A percentile compares a stretch with the other conserved stretches of the same genome.
phyloP scores from a whole-genome alignment of 1,140 invertebrate species.

The Oncopodura yosiiana region DNA sequence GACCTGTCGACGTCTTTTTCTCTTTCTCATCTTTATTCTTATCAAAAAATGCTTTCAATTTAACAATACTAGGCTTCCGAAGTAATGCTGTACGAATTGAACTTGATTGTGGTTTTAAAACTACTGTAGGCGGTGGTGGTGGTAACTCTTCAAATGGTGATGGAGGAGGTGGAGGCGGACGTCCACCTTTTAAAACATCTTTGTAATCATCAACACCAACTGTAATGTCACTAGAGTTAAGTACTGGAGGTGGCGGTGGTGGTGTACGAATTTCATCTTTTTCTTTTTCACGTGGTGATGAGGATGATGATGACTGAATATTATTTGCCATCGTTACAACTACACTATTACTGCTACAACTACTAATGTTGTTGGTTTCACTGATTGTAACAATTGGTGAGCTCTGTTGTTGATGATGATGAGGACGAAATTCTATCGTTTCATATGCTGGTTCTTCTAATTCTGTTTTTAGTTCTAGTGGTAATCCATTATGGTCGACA shows the following conservation, averaged over 20 bases:
- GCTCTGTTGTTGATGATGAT: not conserved
- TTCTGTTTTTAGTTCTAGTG: constrained; percentile 37
- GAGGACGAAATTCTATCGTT: constrained; percentile 25
- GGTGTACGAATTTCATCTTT: not conserved
- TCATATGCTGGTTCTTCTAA: constrained; percentile 37
- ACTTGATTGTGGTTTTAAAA: constrained; percentile 35
- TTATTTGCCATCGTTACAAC: constrained; percentile 3
- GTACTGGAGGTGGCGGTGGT: not conserved
- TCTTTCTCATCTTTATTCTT: constrained; percentile 26
- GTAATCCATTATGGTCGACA: constrained; percentile 43
- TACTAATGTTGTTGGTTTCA: not conserved
- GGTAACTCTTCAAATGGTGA: not conserved
- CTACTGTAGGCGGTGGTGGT: too few relatives aligned
- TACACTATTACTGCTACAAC: not conserved
- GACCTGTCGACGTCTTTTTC: constrained; percentile 22
- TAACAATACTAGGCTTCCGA: constrained; percentile 43
- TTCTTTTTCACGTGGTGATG: not conserved
- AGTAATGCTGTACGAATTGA: too few relatives aligned
- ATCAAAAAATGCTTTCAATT: constrained; percentile 45
- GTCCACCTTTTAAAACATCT: not conserved
- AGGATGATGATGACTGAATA: not conserved
- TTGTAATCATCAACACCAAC: too few relatives aligned
- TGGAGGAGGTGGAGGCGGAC: not conserved
- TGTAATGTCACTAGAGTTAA: not conserved
- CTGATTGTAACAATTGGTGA: constrained; percentile 4